These are phyloP conservation scores for Beris chalybata DNA, from an alignment of 2,888 invertebrate species.

Conservation along the genomic window DNA sequence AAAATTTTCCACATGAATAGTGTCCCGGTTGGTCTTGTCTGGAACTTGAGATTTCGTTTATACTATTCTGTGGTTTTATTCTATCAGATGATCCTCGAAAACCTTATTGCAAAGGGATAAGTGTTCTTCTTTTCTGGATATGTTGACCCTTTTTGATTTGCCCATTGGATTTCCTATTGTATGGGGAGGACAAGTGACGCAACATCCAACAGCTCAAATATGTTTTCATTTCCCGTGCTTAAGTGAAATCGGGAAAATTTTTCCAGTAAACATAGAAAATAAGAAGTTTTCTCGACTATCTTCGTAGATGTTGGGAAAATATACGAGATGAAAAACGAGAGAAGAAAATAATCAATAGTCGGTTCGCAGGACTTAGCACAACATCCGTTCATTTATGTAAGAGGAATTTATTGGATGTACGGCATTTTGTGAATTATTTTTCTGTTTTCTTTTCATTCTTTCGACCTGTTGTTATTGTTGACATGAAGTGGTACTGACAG, in stretches of 20 bases:
- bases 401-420: conserved; percentile 13
- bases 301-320: not conserved
- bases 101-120: not conserved
- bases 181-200: not conserved
- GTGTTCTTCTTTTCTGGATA: not conserved
- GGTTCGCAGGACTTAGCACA: not conserved
- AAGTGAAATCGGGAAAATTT: no score
- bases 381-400: conserved; percentile 12
- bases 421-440: conserved; percentile 17
- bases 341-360: not conserved
- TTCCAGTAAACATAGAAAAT: no score
- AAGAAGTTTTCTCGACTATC: not conserved
- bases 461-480: conserved; percentile 3
- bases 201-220: no score
- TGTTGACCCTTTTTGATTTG: not conserved
- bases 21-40: no score
- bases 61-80: no score
- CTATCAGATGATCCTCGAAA: no score
- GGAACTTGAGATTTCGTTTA: no score
- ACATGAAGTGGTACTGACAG: conserved; percentile 13
- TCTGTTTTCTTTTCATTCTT: conserved; percentile 18
- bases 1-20: no score
- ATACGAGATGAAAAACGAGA: not conserved
- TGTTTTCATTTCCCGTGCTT: no score
- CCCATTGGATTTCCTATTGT: not conserved